phyloP scores from a whole-genome alignment of 2,113 vertebrate genomes.

The Coreoperca whiteheadi region DNA sequence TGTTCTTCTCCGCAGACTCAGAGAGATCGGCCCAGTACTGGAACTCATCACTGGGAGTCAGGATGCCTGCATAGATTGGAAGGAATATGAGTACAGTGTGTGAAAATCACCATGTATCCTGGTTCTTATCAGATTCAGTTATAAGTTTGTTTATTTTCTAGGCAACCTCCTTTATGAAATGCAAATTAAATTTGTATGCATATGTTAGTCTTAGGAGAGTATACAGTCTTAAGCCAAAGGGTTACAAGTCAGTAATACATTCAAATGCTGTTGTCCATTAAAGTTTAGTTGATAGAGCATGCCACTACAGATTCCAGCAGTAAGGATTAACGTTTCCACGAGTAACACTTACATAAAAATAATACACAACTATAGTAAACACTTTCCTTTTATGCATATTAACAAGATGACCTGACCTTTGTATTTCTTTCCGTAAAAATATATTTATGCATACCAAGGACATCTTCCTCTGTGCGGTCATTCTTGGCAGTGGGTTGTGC shows the following conservation, averaged over 20 bases:
- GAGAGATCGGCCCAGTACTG: slow-evolving; percentile 92
- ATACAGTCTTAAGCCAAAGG: neutral
- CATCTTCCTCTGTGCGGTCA: slow-evolving; percentile 86
- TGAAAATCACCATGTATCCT: neutral
- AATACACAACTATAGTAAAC: neutral
- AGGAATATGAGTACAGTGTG: neutral
- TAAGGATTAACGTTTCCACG: neutral
- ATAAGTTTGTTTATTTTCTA: neutral
- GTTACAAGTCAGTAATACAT: neutral
- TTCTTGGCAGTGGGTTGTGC: slow-evolving; percentile 77
- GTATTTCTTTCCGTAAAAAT: neutral
- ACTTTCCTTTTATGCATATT: neutral
- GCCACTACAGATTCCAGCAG: neutral
- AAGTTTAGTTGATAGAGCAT: neutral
- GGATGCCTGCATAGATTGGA: slow-evolving; percentile 84
- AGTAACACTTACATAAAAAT: neutral
- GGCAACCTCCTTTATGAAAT: neutral
- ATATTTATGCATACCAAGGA: slow-evolving; percentile 82
- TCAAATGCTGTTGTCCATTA: no score
- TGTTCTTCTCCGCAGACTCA: slow-evolving; percentile 85
- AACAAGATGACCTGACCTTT: neutral
- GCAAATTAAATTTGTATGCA: neutral
- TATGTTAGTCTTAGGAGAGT: neutral
- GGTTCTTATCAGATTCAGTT: neutral
- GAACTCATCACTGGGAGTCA: slow-evolving; percentile 95